These are phyloP conservation scores for Hystrix cristata DNA, from an alignment of 2,113 vertebrate species.

Conservation along the genomic window DNA sequence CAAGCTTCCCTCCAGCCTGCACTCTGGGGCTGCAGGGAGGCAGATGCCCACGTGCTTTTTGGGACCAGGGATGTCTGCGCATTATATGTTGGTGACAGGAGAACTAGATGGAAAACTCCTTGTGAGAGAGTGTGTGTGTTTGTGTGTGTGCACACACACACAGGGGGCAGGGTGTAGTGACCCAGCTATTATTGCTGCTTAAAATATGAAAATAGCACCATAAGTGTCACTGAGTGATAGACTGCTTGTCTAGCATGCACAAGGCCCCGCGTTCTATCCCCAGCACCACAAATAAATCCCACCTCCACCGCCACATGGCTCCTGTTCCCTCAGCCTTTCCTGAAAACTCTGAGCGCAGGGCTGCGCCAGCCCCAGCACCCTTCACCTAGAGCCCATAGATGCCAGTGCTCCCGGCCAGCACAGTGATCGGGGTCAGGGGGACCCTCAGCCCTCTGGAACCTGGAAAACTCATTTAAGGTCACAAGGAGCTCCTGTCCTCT, in stretches of 20 bases:
- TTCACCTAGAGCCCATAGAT: not conserved
- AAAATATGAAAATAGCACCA: not conserved
- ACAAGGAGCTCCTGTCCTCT: not conserved
- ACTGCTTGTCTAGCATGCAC: not conserved
- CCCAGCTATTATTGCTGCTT: not conserved
- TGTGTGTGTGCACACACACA: not conserved
- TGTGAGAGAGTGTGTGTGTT: not conserved
- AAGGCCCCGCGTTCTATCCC: too few species aligned
- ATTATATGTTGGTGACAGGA: not conserved
- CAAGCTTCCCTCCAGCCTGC: not conserved
- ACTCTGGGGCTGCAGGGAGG: not conserved
- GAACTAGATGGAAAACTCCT: not conserved
- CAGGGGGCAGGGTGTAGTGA: not conserved
- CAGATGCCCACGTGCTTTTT: not conserved
- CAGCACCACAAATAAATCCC: too few species aligned
- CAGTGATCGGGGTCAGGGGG: not conserved
- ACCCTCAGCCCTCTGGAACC: not conserved
- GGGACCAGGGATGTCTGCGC: not conserved
- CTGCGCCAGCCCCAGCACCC: not conserved
- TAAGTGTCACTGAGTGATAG: not conserved
- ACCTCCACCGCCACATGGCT: not conserved
- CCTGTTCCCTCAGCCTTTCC: not conserved
- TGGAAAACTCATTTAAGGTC: not conserved
- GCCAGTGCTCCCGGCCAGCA: not conserved
- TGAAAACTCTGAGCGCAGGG: not conserved